Base-by-base conservation (phyloP, 2,888 invertebrate genomes). In the Tinea trinotella region DNA sequence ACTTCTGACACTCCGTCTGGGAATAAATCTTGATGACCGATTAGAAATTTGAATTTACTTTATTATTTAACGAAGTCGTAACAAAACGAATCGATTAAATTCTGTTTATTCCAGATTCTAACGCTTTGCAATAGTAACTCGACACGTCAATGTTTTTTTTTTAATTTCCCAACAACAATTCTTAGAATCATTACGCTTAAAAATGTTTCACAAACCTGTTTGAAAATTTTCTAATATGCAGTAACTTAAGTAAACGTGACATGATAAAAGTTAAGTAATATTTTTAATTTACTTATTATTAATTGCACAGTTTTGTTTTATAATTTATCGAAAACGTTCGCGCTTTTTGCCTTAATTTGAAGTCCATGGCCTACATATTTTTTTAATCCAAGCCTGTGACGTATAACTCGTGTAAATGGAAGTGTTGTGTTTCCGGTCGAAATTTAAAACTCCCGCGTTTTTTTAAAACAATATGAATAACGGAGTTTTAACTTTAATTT, bases 201-300 rank as follows among this genome's bases (percentile, higher is more conserved):
- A 40, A 40, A 24, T 24, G 40, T 12, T 40, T 5, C 7, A 30
- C 9, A 30, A 40, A 40, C 13, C 13, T 40, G 40, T 40, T 30
- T 40, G n/a, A 40, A 40, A 40, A 40, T 40, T 15, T 40, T 40
- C 40, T 40, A 40, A 40, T 40, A 40, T 40, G 40, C 7, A 13
- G 40, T 40, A 40, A 40, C 13, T 30, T 12, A n/a, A 40, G 13
- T 40, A 40, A 40, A 40, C 40, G 40, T 40, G 40, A 40, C 40
- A 13, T 40, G 40, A 40, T 40, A 40, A 40, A 40, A 13, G n/a
- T 40, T 40, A 40, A 7, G 40, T 13, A 40, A 40, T 40, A 15
- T 40, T n/a, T n/a, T n/a, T n/a, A n/a, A n/a, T n/a, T n/a, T n/a
- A n/a, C n/a, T n/a, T n/a, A n/a, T n/a, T n/a, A n/a, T n/a, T 40